Percentiles rank a stretch among this genome's conserved stretches.
Conservation (phyloP, 2,888 invertebrate species). For the Dasysyrphus tricinctus region DNA sequence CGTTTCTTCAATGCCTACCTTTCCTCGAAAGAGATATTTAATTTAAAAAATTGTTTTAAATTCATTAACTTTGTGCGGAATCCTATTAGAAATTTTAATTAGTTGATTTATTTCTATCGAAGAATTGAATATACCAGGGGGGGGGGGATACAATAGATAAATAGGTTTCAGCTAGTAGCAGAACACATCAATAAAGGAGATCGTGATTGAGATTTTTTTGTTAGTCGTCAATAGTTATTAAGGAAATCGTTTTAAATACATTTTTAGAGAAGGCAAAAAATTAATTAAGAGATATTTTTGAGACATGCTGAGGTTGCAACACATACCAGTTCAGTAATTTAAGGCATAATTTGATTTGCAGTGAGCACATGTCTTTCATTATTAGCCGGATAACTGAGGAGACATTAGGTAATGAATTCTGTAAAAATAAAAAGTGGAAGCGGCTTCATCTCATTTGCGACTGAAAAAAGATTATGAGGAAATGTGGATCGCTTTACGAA, state of each 20-base stretch:
- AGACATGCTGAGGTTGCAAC: not conserved
- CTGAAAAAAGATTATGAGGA: too few relatives aligned
- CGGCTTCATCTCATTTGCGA: too few relatives aligned
- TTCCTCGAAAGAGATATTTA: not conserved
- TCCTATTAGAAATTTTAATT: slow-evolving; percentile 64
- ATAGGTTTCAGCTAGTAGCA: not conserved
- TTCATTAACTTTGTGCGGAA: slow-evolving; percentile 46
- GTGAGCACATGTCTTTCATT: not conserved
- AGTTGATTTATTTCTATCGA: slow-evolving; percentile 28
- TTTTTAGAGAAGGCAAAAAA: not conserved
- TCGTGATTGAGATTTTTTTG: slow-evolving; percentile 47
- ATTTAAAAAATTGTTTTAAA: slow-evolving; percentile 39
- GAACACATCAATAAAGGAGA: slow-evolving; percentile 6
- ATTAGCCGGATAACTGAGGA: too few relatives aligned
- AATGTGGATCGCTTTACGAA: too few relatives aligned
- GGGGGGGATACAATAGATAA: not conserved
- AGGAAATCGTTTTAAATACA: slow-evolving; percentile 12
- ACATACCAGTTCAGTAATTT: not conserved
- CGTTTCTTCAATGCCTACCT: not conserved
- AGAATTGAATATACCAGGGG: not conserved
- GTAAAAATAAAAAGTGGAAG: too few relatives aligned
- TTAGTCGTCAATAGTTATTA: slow-evolving; percentile 30
- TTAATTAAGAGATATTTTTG: slow-evolving; percentile 44
- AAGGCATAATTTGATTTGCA: not conserved
- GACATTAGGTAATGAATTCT: too few relatives aligned